Base-by-base conservation (phyloP, 2,888 invertebrate species). In the Caenorhabditis sinica region DNA sequence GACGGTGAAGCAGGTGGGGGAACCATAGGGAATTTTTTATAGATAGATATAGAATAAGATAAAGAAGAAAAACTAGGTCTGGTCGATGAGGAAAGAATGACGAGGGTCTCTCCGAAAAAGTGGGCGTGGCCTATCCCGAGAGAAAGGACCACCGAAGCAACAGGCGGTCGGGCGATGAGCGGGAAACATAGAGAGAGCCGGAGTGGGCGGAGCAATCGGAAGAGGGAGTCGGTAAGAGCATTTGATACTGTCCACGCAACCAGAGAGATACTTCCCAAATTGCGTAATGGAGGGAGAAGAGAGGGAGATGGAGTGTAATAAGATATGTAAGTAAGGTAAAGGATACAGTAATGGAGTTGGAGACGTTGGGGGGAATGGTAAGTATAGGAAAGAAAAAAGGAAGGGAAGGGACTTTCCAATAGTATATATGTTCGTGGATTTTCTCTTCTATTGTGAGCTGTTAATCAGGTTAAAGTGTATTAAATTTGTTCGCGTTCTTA, bases 181-280 rank as follows among this genome's bases (percentile, higher is more conserved):
- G 53, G 28, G 56, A 43, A 15, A 49, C 15, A 43, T n/a, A n/a
- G n/a, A 36, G 69, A 43, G 53, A 53, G 36, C 17, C n/a, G 53
- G 36, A 20, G 23, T 6, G 40, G 69, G 53, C 36, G 69, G 56
- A 65, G 65, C 65, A 65, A 25, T 43, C 63, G 63, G 63, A 25
- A 43, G 30, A 11, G 8, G 28, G 45, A 49, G 23, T 40, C 72
- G 45, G 60, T 20, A 8, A 1, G 56, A 66, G 53, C 33, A 75
- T 75, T 66, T 66, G 75, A 75, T 75, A 75, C 75, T 40, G 75
- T 75, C 40, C 25, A 69, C 51, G 69, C 56, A 53, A 49, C 49
- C 49, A 20, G 49, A 33, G 73, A 40, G 63, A 65, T 65, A 51
- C 63, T 69, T 69, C 56, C 69, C 53, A 49, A 17, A 56, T 75